Base-by-base conservation (phyloP, 2,113 vertebrate species). In the Vulpes vulpes region DNA sequence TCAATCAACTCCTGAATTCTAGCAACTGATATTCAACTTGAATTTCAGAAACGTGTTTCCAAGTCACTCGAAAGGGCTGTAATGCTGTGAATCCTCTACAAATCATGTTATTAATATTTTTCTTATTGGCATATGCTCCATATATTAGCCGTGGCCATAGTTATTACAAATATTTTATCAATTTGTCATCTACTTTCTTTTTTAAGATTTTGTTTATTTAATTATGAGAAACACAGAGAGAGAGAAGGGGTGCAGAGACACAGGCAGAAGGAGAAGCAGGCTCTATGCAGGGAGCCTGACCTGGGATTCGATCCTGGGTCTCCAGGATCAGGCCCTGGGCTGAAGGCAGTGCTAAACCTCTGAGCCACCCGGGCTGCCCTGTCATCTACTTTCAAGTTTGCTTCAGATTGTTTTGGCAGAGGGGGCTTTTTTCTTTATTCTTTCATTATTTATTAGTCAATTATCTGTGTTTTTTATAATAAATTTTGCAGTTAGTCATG, bases 301-400 rank as follows among this genome's bases (percentile, higher is more conserved):
- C 43, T 43, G 43, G 43, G 43, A 43, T 43, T 43, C 7, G 43
- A 43, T 43, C 43, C 43, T 43, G 43, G 43, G 43, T 43, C 43
- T 43, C 43, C 43, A 43, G 43, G 1, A 43, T 43, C 43, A 43
- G 43, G 43, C 43, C 43, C 43, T 43, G 43, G 43, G 43, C 43
- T 43, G 43, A 43, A 43, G 43, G 43, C 43, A 7, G 43, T 43
- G 43, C 43, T 43, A 43, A 43, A 43, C 43, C 43, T 43, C 43
- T 43, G 43, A 43, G 43, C 43, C 43, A 43, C 43, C 43, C 43
- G 7, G 43, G 43, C 43, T 43, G 43, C 43, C 43, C 43, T 91
- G 5, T 93, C 62, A 64, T 92, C 90, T 95, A 14, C 49, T 74
- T 94, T 93, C 38, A 51, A 38, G 11, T 60, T 89, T 93, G 93